phyloP scores from a whole-genome alignment of 2,888 invertebrate species.

The Griposia aprilina region DNA sequence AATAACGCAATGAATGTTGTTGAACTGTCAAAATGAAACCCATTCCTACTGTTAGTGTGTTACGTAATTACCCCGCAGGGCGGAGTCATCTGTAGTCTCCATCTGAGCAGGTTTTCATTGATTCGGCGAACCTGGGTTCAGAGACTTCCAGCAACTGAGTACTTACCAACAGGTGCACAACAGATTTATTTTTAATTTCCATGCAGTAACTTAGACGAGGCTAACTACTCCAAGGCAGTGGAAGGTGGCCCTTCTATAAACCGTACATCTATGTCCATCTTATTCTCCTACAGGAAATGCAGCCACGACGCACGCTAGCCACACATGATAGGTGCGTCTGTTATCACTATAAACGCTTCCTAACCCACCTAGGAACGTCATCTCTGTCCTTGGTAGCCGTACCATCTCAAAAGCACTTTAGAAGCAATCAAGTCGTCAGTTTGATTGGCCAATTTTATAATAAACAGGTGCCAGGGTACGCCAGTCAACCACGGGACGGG shows the following conservation, averaged over 20 bases:
- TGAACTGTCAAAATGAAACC: no score
- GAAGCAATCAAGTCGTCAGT: constrained; percentile 77
- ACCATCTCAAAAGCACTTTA: constrained; percentile 78
- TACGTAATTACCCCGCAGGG: no score
- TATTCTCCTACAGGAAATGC: constrained; percentile 30
- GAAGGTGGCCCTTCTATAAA: background rate
- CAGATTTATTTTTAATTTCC: background rate
- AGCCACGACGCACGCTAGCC: constrained; percentile 20
- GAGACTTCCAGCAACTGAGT: background rate
- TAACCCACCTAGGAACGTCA: constrained; percentile 64
- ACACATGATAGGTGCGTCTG: constrained; percentile 25
- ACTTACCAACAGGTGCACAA: background rate
- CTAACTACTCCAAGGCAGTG: background rate
- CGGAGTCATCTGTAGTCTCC: background rate
- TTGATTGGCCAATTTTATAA: constrained; percentile 86
- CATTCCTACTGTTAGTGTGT: no score
- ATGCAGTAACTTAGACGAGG: background rate
- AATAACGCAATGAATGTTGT: no score
- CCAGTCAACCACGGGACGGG: constrained; percentile 64
- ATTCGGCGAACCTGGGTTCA: background rate
- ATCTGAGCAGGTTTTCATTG: background rate
- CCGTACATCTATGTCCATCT: background rate
- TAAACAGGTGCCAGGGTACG: constrained; percentile 75
- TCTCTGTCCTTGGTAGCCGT: constrained; percentile 83
- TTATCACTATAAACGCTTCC: constrained; percentile 50